Conservation (phyloP, 2,797 vertebrate species). For the Sebastes oblongus region DNA sequence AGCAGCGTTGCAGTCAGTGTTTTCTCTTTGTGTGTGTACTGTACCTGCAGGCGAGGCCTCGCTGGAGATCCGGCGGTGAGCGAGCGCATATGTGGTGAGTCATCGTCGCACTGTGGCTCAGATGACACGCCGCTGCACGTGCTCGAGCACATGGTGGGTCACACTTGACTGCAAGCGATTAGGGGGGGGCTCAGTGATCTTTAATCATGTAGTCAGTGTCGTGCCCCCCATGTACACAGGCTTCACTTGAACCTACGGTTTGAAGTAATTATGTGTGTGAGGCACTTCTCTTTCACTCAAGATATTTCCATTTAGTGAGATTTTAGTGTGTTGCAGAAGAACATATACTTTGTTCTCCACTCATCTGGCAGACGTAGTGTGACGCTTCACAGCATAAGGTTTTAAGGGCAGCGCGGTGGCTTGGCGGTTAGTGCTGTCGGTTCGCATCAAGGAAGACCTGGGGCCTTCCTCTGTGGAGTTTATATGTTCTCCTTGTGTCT, state of each 20-base stretch:
- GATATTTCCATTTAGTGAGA: not conserved
- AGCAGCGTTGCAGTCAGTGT: slow-evolving; percentile 42
- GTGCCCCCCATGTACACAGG: not conserved
- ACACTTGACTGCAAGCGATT: slow-evolving; percentile 38
- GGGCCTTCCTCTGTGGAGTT: not conserved
- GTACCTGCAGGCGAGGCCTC: slow-evolving; percentile 52
- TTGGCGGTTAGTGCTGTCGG: not conserved
- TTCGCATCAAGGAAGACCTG: not conserved
- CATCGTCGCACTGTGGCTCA: slow-evolving; percentile 54
- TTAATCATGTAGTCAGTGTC: slow-evolving; percentile 24
- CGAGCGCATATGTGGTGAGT: slow-evolving; percentile 59
- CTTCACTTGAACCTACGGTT: not conserved
- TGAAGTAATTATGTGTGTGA: not conserved
- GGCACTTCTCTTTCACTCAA: not conserved
- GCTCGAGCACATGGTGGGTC: slow-evolving; percentile 46
- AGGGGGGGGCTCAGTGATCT: slow-evolving; percentile 33
- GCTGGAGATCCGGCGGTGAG: slow-evolving; percentile 50
- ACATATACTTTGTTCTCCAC: not conserved
- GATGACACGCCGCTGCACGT: slow-evolving; percentile 35
- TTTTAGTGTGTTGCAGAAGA: not conserved
- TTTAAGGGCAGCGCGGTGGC: not conserved
- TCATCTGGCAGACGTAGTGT: not conserved
- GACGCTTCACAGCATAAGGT: not conserved
- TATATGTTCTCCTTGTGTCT: not conserved
- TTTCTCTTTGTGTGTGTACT: slow-evolving; percentile 39